Evolutionary conservation across 2,797 vertebrate species (phyloP).

Genomic region (Gymnothorax javanicus): DNA sequence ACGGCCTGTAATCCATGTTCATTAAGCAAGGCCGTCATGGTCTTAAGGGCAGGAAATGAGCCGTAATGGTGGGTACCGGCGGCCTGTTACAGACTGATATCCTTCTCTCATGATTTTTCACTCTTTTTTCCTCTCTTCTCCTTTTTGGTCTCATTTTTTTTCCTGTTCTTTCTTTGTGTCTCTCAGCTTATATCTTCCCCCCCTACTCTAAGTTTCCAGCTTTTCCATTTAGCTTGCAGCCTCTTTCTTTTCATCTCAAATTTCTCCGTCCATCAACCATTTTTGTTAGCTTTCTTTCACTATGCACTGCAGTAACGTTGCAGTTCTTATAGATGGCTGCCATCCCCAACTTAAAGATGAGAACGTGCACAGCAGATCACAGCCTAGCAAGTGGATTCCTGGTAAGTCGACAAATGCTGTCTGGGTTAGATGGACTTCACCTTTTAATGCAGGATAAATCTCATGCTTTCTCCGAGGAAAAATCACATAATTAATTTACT

Average conservation of each 20-base stretch:
- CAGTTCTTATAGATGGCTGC: background rate
- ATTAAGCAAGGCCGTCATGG: background rate
- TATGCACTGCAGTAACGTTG: background rate
- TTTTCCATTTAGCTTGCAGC: too few relatives aligned
- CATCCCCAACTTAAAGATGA: background rate
- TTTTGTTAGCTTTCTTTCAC: background rate
- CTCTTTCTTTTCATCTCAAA: too few relatives aligned
- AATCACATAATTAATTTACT: too few relatives aligned
- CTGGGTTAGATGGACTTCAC: background rate
- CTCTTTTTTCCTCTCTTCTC: background rate
- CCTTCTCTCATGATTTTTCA: background rate
- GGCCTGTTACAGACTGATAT: background rate
- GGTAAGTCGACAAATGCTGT: background rate
- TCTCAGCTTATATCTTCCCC: background rate
- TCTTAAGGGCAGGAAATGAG: background rate
- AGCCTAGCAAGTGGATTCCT: background rate
- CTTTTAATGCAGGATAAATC: background rate
- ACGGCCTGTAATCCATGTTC: background rate
- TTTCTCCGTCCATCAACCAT: background rate
- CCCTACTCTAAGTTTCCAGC: too few relatives aligned
- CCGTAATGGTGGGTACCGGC: background rate
- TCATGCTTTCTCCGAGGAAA: too few relatives aligned
- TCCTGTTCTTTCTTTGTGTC: background rate
- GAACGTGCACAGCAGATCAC: background rate
- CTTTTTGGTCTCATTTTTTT: background rate